Conservation (phyloP, 2,888 invertebrate species). For the Biston stratarius region DNA sequence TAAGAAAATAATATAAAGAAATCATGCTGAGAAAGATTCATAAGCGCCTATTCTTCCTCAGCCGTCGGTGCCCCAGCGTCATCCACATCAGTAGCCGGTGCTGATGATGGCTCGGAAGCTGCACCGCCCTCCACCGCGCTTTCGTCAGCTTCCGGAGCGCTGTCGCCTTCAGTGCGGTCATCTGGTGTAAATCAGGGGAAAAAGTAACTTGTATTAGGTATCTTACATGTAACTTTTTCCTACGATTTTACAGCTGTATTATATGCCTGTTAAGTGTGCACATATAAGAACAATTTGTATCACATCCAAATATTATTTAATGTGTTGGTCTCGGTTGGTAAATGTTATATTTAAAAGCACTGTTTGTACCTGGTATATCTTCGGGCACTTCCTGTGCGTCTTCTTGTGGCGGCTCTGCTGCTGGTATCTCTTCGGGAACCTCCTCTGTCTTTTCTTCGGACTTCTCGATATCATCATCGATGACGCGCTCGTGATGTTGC, state of each 20-base stretch:
- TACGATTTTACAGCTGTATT: no score
- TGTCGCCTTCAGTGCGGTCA: constrained; percentile 4
- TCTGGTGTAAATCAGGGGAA: neutral
- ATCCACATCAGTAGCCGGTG: constrained; percentile 31
- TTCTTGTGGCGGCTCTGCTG: constrained; percentile 5
- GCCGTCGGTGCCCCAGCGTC: neutral
- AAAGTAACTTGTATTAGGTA: no score
- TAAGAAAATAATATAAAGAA: no score
- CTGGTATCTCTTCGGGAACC: constrained; percentile 42
- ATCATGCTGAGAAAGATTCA: neutral
- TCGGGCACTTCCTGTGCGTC: constrained; percentile 55
- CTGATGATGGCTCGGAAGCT: constrained; percentile 45
- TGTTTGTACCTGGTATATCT: constrained; percentile 54
- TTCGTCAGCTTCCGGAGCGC: constrained; percentile 4
- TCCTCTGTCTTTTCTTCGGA: neutral
- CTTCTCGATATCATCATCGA: neutral
- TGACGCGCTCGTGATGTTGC: neutral
- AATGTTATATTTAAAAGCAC: no score
- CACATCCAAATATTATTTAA: no score
- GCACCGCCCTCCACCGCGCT: neutral
- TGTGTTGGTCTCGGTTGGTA: no score
- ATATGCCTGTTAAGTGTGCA: no score
- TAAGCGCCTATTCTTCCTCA: neutral
- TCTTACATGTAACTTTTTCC: no score
- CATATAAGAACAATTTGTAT: no score